Evolutionary conservation across 2,888 invertebrate species (phyloP).

Genomic region (Drosophila subsilvestris): DNA sequence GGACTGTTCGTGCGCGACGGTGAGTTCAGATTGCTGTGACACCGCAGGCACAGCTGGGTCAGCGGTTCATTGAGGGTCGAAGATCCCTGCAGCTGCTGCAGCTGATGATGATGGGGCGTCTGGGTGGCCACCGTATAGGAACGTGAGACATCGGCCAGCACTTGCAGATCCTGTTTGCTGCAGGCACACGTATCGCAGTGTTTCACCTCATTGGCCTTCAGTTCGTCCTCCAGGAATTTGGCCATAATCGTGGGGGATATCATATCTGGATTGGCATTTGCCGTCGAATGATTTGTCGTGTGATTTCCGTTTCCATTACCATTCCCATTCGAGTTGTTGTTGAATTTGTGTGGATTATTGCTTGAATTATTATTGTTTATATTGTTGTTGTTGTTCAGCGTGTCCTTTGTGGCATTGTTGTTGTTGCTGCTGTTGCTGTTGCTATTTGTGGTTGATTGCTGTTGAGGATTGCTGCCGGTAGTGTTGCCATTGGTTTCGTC

Average conservation of each 20-base stretch:
- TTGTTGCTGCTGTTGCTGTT: slow-evolving; percentile 58
- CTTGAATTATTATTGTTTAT: slow-evolving; percentile 39
- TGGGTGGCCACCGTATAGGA: slow-evolving; percentile 87
- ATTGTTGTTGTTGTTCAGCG: slow-evolving; percentile 29
- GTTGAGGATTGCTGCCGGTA: slow-evolving; percentile 27
- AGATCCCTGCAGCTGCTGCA: slow-evolving; percentile 21
- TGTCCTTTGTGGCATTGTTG: slow-evolving; percentile 43
- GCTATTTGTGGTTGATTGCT: slow-evolving; percentile 19
- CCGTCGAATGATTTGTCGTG: slow-evolving; percentile 30
- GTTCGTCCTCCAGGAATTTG: slow-evolving; percentile 94
- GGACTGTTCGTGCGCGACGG: slow-evolving; percentile 84
- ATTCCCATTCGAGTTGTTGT: slow-evolving; percentile 21
- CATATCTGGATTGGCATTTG: slow-evolving; percentile 75
- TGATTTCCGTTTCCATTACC: slow-evolving; percentile 46
- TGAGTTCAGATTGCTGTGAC: slow-evolving; percentile 86
- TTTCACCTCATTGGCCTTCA: slow-evolving; percentile 90
- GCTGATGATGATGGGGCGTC: slow-evolving; percentile 85
- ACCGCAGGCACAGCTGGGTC: slow-evolving; percentile 86
- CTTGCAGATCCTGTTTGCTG: slow-evolving; percentile 85
- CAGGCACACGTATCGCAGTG: slow-evolving; percentile 94
- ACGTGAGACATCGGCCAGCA: slow-evolving; percentile 86
- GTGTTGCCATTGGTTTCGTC: slow-evolving; percentile 51
- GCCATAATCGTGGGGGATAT: slow-evolving; percentile 96
- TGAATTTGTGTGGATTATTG: slow-evolving; percentile 41
- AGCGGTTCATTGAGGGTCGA: slow-evolving; percentile 70